These are phyloP conservation scores for Osmerus mordax DNA, from an alignment of 2,113 vertebrate species.

Conservation along the genomic window DNA sequence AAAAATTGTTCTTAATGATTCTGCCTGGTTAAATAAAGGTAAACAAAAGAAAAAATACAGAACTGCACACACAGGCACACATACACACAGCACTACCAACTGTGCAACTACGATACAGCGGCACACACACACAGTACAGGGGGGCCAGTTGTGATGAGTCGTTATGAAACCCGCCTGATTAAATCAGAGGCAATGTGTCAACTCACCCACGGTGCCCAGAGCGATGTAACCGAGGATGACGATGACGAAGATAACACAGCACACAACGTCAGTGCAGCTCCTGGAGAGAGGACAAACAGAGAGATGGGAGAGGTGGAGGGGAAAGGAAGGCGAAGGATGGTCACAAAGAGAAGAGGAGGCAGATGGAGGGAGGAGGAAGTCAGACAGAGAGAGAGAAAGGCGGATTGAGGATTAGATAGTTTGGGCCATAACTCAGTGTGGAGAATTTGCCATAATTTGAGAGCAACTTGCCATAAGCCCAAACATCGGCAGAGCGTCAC, in stretches of 20 bases:
- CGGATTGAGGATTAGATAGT: not conserved
- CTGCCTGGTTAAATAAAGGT: too few species aligned
- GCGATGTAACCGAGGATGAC: slow-evolving; percentile 88
- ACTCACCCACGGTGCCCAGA: slow-evolving; percentile 93
- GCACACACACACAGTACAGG: not conserved
- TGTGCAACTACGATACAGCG: not conserved
- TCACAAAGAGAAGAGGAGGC: not conserved
- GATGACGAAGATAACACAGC: slow-evolving; percentile 88
- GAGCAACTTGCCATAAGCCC: too few species aligned
- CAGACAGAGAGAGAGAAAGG: not conserved
- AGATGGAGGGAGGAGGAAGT: not conserved
- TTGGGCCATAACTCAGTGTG: not conserved
- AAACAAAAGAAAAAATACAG: not conserved
- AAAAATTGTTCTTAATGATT: too few species aligned
- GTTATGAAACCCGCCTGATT: slow-evolving; percentile 37
- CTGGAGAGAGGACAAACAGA: slow-evolving; percentile 55
- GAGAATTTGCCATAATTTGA: not conserved
- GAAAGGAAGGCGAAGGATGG: not conserved
- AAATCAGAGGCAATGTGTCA: slow-evolving; percentile 39
- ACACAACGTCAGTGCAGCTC: slow-evolving; percentile 87
- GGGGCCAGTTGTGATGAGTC: not conserved
- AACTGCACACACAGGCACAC: not conserved
- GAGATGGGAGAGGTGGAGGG: not conserved
- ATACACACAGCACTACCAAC: not conserved
- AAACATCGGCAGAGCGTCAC: not conserved